phyloP scores from a whole-genome alignment of 1,140 invertebrate genomes.

The Solen grandis region DNA sequence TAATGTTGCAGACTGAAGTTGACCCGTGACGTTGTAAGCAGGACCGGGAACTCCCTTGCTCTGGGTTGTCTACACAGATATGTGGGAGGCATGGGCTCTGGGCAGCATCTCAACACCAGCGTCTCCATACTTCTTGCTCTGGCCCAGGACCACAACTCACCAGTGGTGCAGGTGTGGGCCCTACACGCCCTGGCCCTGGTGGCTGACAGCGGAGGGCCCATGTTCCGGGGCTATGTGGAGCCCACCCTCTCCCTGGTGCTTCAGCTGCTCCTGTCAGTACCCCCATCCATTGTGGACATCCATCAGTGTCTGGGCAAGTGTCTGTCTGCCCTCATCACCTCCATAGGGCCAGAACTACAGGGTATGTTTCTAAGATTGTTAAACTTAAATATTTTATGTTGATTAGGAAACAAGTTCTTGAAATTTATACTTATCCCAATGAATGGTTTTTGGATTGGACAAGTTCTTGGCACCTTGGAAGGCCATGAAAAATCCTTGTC shows the following conservation, averaged over 20 bases:
- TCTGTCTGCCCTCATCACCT: constrained; percentile 96
- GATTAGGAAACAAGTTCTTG: too few relatives aligned
- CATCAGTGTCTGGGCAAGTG: constrained; percentile 97
- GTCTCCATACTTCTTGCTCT: constrained; percentile 96
- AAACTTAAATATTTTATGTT: too few relatives aligned
- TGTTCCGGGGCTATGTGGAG: constrained; percentile 98
- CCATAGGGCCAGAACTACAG: constrained; percentile 98
- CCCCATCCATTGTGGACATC: constrained; percentile 94
- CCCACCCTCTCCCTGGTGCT: constrained; percentile 93
- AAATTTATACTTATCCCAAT: too few relatives aligned
- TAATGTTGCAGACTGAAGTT: constrained; percentile 89
- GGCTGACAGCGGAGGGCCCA: constrained; percentile 98
- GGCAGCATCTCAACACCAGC: constrained; percentile 95
- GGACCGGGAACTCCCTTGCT: constrained; percentile 96
- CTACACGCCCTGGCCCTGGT: constrained; percentile 96
- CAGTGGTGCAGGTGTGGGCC: constrained; percentile 97
- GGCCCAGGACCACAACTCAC: constrained; percentile 94
- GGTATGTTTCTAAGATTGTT: constrained; percentile 82
- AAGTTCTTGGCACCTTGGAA: too few relatives aligned
- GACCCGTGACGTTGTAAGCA: constrained; percentile 91
- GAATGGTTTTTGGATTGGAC: too few relatives aligned
- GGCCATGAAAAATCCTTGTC: too few relatives aligned
- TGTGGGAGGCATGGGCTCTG: constrained; percentile 93
- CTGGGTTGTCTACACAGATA: constrained; percentile 95
- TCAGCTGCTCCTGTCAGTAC: constrained; percentile 93